Percentiles rank a stretch among this genome's conserved stretches.
Evolutionary conservation across 2,113 vertebrate species (phyloP).

Genomic region (Onychostruthus taczanowskii): DNA sequence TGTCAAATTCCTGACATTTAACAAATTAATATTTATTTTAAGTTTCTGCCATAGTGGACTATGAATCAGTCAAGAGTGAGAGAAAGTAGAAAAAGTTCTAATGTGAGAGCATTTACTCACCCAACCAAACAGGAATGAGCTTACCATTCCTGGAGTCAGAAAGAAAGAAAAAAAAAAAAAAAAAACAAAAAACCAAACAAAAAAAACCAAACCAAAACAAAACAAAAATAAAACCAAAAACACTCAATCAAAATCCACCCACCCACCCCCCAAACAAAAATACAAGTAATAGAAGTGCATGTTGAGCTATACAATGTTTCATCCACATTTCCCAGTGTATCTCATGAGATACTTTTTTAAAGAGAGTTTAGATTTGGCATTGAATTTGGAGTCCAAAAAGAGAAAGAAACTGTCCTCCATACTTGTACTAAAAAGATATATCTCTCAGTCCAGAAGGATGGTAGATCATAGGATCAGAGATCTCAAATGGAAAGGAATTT

Average conservation of each 20-base stretch:
- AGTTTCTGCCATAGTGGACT: background rate
- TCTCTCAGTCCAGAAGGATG: background rate
- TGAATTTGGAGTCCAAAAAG: background rate
- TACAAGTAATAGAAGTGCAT: background rate
- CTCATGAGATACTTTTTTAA: background rate
- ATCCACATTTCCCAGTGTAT: background rate
- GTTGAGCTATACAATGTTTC: background rate
- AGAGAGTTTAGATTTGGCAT: background rate
- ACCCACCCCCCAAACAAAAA: background rate
- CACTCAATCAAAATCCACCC: background rate
- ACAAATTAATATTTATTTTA: background rate
- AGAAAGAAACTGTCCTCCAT: background rate
- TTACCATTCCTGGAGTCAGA: background rate
- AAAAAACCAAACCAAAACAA: too few relatives aligned
- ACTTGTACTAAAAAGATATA: background rate
- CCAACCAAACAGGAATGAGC: background rate
- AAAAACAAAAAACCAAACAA: background rate
- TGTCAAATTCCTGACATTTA: background rate
- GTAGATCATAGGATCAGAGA: background rate
- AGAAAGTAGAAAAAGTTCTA: background rate
- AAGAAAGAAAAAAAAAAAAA: too few relatives aligned
- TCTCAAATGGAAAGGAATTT: background rate
- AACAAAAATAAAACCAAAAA: too few relatives aligned
- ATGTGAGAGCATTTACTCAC: background rate
- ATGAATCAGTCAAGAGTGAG: background rate